phyloP scores from a whole-genome alignment of 2,888 invertebrate species.

The Apotomis betuletana region DNA sequence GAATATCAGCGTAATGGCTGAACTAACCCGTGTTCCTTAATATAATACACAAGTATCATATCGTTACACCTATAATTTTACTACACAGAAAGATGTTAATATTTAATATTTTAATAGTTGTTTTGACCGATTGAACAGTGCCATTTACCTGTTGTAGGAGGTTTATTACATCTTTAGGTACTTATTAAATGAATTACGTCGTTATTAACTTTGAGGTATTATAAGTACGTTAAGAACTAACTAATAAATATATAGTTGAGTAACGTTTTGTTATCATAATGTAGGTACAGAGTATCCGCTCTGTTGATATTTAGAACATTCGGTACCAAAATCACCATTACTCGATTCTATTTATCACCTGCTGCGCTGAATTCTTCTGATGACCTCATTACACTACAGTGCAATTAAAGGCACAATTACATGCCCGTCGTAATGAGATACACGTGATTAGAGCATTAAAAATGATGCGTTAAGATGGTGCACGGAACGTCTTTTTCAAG shows the following conservation, averaged over 20 bases:
- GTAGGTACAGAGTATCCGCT: too few relatives aligned
- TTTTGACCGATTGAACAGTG: too few relatives aligned
- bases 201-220: too few relatives aligned
- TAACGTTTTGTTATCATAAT: too few relatives aligned
- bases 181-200: too few relatives aligned
- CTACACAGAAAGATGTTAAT: background rate
- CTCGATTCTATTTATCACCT: conserved; percentile 24
- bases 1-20: background rate
- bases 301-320: too few relatives aligned
- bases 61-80: background rate
- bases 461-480: conserved; percentile 50
- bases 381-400: conserved; percentile 43
- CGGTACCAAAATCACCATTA: conserved; percentile 1
- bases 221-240: too few relatives aligned
- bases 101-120: background rate
- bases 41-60: background rate
- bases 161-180: too few relatives aligned
- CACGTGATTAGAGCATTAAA: conserved; percentile 57
- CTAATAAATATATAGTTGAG: too few relatives aligned
- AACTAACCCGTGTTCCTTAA: background rate
- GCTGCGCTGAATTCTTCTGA: conserved; percentile 25
- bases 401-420: conserved; percentile 55
- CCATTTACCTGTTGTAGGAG: too few relatives aligned
- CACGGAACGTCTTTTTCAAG: conserved; percentile 18
- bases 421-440: conserved; percentile 56